Percentiles rank a stretch among this genome's conserved stretches.
These are phyloP conservation scores for Anastrepha obliqua DNA, from an alignment of 1,140 invertebrate genomes.

Conservation along the genomic window DNA sequence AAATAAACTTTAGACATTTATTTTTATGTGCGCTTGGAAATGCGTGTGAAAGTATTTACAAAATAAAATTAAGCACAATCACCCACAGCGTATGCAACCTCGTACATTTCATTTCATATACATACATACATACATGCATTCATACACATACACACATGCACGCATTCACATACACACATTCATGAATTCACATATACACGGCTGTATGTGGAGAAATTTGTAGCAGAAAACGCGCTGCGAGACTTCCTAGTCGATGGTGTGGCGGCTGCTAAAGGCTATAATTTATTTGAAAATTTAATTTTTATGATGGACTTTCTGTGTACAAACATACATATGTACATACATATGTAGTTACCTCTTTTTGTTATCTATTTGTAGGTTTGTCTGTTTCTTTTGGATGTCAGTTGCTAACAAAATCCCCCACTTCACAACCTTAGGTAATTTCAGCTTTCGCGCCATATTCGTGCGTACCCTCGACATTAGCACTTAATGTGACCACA, in stretches of 20 bases:
- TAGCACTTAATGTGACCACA: slow-evolving; percentile 4
- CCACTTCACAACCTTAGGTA: background rate
- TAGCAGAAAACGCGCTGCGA: background rate
- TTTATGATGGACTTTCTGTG: background rate
- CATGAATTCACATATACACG: no score
- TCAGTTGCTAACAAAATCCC: background rate
- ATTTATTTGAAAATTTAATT: slow-evolving; percentile 34
- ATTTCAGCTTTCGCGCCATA: background rate
- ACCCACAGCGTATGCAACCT: background rate
- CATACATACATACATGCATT: background rate
- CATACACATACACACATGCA: background rate
- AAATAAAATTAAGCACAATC: background rate
- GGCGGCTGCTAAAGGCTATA: slow-evolving; percentile 4
- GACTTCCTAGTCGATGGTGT: background rate
- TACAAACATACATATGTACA: background rate
- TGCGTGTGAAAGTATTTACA: background rate
- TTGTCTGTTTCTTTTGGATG: background rate
- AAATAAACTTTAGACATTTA: slow-evolving; percentile 32
- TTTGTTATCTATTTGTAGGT: background rate
- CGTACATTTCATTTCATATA: background rate
- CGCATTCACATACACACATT: background rate
- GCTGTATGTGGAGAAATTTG: no score
- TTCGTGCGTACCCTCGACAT: background rate
- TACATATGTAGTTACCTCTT: background rate
- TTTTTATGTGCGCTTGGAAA: background rate